Base-by-base conservation (phyloP, 2,888 invertebrate species). In the Mesorhabditis spiculigera region DNA sequence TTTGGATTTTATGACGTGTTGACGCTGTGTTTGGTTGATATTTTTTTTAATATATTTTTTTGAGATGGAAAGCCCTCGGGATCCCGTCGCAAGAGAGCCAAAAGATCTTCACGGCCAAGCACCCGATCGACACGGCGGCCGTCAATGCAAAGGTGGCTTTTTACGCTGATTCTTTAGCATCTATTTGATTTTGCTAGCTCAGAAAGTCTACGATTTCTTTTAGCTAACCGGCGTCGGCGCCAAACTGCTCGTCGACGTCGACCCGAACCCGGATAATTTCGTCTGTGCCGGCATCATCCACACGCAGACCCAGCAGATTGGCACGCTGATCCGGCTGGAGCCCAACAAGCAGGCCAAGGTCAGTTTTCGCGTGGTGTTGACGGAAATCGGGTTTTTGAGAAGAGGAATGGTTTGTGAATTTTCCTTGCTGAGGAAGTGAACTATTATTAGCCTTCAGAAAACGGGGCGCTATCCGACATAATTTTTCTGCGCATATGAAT, bases 191-290 rank as follows among this genome's bases (percentile, higher is more conserved):
- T 43, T n/a, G 6, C 43, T 42, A 5, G 5, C 63, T 10, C 13
- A 28, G 8, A 10, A 28, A 63, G 28, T 13, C 28, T 63, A 13
- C 13, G 28, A 63, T 16, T n/a, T 4, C 28, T 13, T 85, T 62
- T 84, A 89, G 88, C 76, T 89, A 67, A 77, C 85, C 61, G 96
- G 96, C 67, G 95, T 97, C 88, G 97, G 98, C 64, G 93, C 97
- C 91, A 94, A 95, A 86, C 89, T 96, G 68, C 89, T 98, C 78
- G 93, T 94, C 68, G 86, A 86, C 70, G 95, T 98, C 84, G 98
- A 98, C 89, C 97, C 97, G 4, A 98, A 98, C 89, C 94, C 95
- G 28, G 97, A 97, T 86, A 98, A 99, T 89, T 97, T 94, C 90
- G 98, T 98, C 63, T 94, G 94, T 87, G 97, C 98, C 81, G 98